Percentiles rank a stretch among this genome's conserved stretches.
These are phyloP conservation scores for Drosophila ezoana DNA, from an alignment of 2,888 invertebrate genomes.

Conservation along the genomic window DNA sequence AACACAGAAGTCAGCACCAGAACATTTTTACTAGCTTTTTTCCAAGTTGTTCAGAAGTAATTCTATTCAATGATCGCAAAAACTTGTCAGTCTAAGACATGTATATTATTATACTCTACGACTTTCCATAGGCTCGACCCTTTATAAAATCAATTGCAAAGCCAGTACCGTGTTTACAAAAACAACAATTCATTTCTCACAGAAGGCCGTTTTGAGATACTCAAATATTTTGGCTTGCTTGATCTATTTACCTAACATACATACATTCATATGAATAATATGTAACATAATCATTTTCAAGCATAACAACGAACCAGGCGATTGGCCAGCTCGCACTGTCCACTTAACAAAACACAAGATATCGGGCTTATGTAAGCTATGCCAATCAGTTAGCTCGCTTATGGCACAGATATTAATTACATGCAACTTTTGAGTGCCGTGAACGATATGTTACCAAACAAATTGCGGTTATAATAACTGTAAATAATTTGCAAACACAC, in stretches of 20 bases:
- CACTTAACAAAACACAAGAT: conserved; percentile 62
- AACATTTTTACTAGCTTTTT: neutral
- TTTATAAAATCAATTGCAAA: neutral
- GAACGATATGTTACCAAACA: conserved; percentile 57
- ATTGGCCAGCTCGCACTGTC: conserved; percentile 58
- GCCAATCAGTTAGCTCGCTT: conserved; percentile 69
- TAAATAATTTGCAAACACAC: conserved; percentile 55
- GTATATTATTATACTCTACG: neutral
- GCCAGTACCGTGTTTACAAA: neutral
- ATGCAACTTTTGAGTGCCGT: conserved; percentile 61
- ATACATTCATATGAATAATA: conserved; percentile 30
- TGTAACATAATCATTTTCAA: conserved; percentile 49
- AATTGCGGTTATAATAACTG: conserved; percentile 69
- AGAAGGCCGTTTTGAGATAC: neutral
- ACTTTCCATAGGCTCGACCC: too few species aligned
- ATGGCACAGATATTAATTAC: conserved; percentile 75
- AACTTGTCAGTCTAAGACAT: neutral
- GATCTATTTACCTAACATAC: conserved; percentile 40
- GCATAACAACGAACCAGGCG: conserved; percentile 50
- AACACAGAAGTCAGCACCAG: too few species aligned
- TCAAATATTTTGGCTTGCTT: neutral
- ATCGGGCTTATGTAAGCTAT: conserved; percentile 66
- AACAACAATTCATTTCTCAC: conserved; percentile 9
- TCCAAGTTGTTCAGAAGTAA: neutral
- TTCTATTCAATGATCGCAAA: conserved; percentile 2